Evolutionary conservation across 2,113 vertebrate species (phyloP).

Genomic region (Hepsetus odoe): DNA sequence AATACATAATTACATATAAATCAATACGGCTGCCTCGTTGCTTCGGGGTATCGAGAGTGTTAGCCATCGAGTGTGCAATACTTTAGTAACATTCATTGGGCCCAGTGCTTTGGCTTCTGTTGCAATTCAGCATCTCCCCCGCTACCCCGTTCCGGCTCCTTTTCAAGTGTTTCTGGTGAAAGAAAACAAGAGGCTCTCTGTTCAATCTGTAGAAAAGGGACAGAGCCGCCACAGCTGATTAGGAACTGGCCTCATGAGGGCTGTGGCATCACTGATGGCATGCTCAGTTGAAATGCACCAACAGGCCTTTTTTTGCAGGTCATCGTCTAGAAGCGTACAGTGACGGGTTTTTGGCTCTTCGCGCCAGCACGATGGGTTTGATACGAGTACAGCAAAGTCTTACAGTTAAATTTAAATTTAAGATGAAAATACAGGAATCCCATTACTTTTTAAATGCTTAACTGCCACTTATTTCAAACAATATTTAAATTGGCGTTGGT

Average conservation of each 20-base stretch:
- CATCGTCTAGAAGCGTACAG: no score
- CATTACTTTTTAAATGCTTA: no score
- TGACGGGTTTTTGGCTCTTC: no score
- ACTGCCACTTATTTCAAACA: no score
- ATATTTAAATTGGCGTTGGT: no score
- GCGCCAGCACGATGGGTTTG: no score
- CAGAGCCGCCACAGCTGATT: conserved; percentile 32
- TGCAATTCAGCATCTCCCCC: conserved; percentile 13
- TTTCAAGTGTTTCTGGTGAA: conserved; percentile 41
- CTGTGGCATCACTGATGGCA: background rate
- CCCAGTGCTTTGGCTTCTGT: conserved; percentile 29
- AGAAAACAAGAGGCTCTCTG: conserved; percentile 34
- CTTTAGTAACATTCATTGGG: conserved; percentile 30
- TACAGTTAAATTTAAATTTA: no score
- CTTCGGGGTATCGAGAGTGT: background rate
- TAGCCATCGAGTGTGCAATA: conserved; percentile 8
- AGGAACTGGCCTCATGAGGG: conserved; percentile 3
- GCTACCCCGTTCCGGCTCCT: conserved; percentile 11
- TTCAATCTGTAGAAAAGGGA: conserved; percentile 24
- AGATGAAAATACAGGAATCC: no score
- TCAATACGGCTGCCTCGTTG: background rate
- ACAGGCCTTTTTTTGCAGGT: background rate
- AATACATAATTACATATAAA: conserved; percentile 27
- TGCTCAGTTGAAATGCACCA: background rate
- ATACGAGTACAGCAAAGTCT: no score